Percentiles rank a stretch among this genome's conserved stretches.
These are phyloP conservation scores for Ormyrus rosae DNA, from an alignment of 2,888 invertebrate genomes.

Conservation along the genomic window DNA sequence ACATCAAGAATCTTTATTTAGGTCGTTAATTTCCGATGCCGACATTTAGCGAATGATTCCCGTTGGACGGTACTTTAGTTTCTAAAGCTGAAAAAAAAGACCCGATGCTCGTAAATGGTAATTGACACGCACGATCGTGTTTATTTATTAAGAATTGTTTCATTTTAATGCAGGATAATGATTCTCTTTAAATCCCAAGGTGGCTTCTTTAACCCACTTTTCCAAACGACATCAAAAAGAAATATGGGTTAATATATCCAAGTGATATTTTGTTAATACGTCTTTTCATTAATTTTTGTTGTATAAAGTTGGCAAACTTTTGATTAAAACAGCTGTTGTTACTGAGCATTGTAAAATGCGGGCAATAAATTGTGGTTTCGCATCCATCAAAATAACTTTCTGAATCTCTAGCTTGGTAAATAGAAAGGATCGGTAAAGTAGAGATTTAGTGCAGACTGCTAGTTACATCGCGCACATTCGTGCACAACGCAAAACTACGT, in stretches of 20 bases:
- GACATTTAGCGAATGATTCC: constrained; percentile 22
- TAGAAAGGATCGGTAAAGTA: not conserved
- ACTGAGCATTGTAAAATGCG: too few relatives aligned
- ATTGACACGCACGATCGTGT: constrained; percentile 37
- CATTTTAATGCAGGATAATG: constrained; percentile 2
- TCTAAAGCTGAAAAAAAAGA: constrained; percentile 1
- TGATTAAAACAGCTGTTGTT: too few relatives aligned
- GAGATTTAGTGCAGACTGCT: not conserved
- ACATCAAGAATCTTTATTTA: constrained; percentile 34
- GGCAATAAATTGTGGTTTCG: not conserved
- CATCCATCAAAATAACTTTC: not conserved
- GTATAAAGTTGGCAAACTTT: too few relatives aligned
- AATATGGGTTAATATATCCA: too few relatives aligned
- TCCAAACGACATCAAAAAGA: too few relatives aligned
- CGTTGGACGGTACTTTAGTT: constrained; percentile 14
- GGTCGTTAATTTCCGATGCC: constrained; percentile 32
- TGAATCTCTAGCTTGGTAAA: not conserved
- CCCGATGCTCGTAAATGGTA: constrained; percentile 13
- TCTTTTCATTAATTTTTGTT: too few relatives aligned
- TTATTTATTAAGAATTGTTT: constrained; percentile 25
- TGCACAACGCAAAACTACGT: too few relatives aligned
- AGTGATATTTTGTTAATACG: too few relatives aligned
- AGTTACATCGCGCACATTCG: not conserved
- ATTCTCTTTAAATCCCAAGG: too few relatives aligned
- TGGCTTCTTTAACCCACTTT: too few relatives aligned